Base-by-base conservation (phyloP, 2,113 vertebrate species). In the Meriones unguiculatus region DNA sequence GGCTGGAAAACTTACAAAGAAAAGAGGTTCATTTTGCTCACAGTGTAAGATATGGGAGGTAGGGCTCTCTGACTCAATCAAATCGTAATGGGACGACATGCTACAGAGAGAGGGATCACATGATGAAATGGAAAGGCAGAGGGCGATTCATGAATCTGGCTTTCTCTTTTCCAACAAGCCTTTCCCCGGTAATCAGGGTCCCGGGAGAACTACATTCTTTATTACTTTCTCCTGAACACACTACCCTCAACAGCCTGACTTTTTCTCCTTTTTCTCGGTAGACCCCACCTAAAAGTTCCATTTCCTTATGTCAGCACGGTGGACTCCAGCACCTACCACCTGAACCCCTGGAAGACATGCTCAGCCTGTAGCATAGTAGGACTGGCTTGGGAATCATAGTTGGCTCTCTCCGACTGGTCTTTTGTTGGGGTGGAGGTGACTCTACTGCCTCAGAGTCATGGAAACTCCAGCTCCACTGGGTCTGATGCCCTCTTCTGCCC, bases 101-200 rank as follows among this genome's bases (percentile, higher is more conserved):
- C 32, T 38, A 15, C 6, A 25, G 67, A 35, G 32, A n/a, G 30
- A 2, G 22, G 4, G 67, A 11, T 32, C 25, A 28, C 12, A 65
- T 46, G 38, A 28, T 46, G 38, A 65, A 18, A 46, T 46, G 18
- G 25, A 69, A 73, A 80, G 52, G 52, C 69, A 84, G 38, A 17
- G 5, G 11, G 9, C 54, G n/a, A 46, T 12, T 17, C 13, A 0
- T n/a, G 24, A 41, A 17, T n/a, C 17, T 35, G 50, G 2, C 28
- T 54, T 8, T 1, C 8, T 80, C 28, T 32, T 35, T 10, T 30
- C 18, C 35, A 78, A 32, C 50, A 54, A 78, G 77, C 32, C 1
- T 57, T 35, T 80, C 32, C 11, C 18, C 32, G n/a, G 32, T n/a
- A 22, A 35, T n/a, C 54, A 57, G 0, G 32, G 18, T 20, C 4